Conservation (phyloP, 2,113 vertebrate species). For the Charadrius vociferus region DNA sequence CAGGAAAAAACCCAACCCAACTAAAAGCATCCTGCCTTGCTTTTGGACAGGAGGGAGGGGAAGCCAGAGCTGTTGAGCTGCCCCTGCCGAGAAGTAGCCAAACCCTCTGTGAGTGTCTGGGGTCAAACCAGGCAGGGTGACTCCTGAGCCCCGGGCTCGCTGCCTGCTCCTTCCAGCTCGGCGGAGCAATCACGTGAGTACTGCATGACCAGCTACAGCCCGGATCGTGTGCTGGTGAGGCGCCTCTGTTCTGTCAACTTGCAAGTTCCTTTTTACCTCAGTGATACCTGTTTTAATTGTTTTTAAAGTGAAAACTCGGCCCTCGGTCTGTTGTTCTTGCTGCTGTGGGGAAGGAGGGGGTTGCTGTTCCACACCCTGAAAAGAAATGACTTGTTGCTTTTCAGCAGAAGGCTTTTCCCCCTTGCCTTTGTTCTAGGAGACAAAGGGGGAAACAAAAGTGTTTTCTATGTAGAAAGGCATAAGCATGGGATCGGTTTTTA, state of each 20-base stretch:
- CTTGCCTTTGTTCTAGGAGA: constrained; percentile 80
- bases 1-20: background rate
- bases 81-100: constrained; percentile 54
- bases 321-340: background rate
- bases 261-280: constrained; percentile 6
- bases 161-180: background rate
- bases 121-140: constrained; percentile 53
- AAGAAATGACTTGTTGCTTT: constrained; percentile 82
- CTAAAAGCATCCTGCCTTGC: background rate
- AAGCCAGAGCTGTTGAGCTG: background rate
- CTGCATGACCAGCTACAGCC: background rate
- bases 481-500: constrained; percentile 72
- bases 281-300: background rate
- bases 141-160: constrained; percentile 36
- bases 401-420: constrained; percentile 69
- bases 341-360: constrained; percentile 33
- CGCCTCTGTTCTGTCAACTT: background rate
- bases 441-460: constrained; percentile 79
- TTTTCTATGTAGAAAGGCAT: constrained; percentile 71
- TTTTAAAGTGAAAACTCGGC: constrained; percentile 16
- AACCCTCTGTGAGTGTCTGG: constrained; percentile 42
- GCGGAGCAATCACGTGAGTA: constrained; percentile 34
- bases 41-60: constrained; percentile 30
- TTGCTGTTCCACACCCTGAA: constrained; percentile 62
- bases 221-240: background rate